phyloP scores from a whole-genome alignment of 2,113 vertebrate species.

The Carassius carassius region DNA sequence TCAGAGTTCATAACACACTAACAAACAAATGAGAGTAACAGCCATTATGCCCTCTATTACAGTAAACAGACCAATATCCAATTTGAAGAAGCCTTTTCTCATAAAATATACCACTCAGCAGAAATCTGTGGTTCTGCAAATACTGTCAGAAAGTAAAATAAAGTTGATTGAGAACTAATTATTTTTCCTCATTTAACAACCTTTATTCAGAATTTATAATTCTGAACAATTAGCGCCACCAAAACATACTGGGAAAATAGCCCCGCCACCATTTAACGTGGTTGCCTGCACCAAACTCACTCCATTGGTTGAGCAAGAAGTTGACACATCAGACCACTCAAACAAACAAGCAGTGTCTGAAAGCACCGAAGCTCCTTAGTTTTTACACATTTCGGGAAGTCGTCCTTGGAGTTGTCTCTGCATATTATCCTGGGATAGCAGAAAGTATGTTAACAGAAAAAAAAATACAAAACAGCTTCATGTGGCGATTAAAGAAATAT shows the following conservation, averaged over 20 bases:
- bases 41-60: neutral
- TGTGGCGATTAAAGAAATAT: neutral
- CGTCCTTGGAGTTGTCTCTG: neutral
- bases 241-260: neutral
- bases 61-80: slow-evolving; percentile 17
- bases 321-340: neutral
- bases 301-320: neutral
- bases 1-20: neutral
- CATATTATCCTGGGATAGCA: neutral
- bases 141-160: neutral
- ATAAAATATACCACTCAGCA: neutral
- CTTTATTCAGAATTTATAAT: neutral
- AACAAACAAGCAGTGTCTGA: neutral
- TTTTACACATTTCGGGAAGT: neutral
- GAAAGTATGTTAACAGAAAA: neutral
- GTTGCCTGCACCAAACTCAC: neutral
- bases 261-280: neutral
- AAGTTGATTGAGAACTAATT: neutral
- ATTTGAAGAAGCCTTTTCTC: neutral
- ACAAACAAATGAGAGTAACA: neutral
- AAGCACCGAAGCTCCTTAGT: neutral
- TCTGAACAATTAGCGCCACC: neutral
- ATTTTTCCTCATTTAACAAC: neutral
- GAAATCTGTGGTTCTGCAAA: neutral
- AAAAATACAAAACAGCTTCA: neutral